Percentiles rank a stretch among this genome's conserved stretches.
Conservation (phyloP, 2,113 vertebrate genomes). For the Oryzias celebensis region DNA sequence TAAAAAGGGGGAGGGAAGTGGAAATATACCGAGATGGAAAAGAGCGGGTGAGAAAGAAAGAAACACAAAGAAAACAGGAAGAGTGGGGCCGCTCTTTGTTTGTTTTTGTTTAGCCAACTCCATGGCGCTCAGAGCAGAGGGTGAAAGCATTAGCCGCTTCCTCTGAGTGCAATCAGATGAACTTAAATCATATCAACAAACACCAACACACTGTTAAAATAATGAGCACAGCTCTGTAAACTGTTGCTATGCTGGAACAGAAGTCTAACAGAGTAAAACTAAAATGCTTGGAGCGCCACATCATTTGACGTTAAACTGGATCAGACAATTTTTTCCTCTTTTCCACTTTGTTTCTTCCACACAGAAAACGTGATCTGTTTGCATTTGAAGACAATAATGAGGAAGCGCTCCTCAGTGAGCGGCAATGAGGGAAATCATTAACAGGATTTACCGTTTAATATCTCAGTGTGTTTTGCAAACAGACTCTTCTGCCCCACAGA, state of each 20-base stretch:
- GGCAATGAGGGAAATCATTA: not conserved
- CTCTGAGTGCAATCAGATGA: not conserved
- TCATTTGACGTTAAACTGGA: too few species aligned
- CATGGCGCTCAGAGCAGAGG: not conserved
- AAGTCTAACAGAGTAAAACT: too few species aligned
- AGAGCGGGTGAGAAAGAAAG: conserved; percentile 4
- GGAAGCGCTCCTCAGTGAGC: not conserved
- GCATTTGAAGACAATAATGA: conserved; percentile 12
- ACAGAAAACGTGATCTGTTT: not conserved
- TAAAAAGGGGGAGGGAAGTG: conserved; percentile 10
- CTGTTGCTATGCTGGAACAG: not conserved
- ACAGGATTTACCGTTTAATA: conserved; percentile 43
- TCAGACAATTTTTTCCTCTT: not conserved
- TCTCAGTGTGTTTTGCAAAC: conserved; percentile 2
- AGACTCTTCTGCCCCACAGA: not conserved
- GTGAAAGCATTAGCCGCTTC: conserved; percentile 7
- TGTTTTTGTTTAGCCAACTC: not conserved
- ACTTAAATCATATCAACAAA: not conserved
- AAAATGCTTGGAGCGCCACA: too few species aligned
- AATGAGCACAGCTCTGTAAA: not conserved
- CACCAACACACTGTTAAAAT: not conserved
- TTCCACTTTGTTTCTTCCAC: not conserved
- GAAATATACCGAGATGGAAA: conserved; percentile 7
- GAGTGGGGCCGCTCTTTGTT: not conserved
- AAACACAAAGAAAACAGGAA: conserved; percentile 19